These are phyloP conservation scores for Enteromius radiatus DNA, from an alignment of 2,797 vertebrate species.

Conservation along the genomic window DNA sequence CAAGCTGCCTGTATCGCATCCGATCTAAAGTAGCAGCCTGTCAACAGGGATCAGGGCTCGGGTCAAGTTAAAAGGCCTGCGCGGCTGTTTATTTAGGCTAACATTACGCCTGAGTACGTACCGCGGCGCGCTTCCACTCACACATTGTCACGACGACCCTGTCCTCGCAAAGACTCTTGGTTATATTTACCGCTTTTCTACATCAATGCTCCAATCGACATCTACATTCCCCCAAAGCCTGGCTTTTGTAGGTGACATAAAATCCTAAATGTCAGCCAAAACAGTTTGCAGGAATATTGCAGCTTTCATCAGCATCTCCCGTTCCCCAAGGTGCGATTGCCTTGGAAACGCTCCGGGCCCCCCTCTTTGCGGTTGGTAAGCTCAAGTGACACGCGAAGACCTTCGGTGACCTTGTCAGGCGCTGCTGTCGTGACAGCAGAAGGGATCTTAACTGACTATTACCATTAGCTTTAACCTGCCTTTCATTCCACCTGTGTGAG, in stretches of 20 bases:
- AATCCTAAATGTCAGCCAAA: constrained; percentile 50
- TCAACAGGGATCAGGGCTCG: constrained; percentile 71
- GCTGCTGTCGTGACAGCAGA: constrained; percentile 56
- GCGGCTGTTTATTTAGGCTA: constrained; percentile 48
- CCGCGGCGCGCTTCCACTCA: neutral
- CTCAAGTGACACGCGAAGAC: constrained; percentile 51
- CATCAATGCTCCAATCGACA: neutral
- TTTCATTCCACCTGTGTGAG: constrained; percentile 56
- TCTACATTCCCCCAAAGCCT: constrained; percentile 38
- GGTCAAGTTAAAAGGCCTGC: constrained; percentile 41
- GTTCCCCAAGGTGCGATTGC: constrained; percentile 39
- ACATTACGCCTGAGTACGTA: constrained; percentile 26
- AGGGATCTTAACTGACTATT: constrained; percentile 38
- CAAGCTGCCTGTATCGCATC: constrained; percentile 66
- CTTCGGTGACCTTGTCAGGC: constrained; percentile 66
- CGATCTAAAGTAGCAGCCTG: constrained; percentile 71
- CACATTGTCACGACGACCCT: constrained; percentile 13
- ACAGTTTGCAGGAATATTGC: constrained; percentile 24
- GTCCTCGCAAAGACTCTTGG: neutral
- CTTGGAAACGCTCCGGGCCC: constrained; percentile 60
- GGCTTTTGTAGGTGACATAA: constrained; percentile 36
- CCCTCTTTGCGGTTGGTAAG: constrained; percentile 47
- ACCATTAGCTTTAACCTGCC: constrained; percentile 41
- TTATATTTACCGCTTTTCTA: neutral
- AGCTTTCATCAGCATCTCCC: constrained; percentile 50